phyloP scores from a whole-genome alignment of 1,140 invertebrate genomes.

The Contarinia nasturtii region DNA sequence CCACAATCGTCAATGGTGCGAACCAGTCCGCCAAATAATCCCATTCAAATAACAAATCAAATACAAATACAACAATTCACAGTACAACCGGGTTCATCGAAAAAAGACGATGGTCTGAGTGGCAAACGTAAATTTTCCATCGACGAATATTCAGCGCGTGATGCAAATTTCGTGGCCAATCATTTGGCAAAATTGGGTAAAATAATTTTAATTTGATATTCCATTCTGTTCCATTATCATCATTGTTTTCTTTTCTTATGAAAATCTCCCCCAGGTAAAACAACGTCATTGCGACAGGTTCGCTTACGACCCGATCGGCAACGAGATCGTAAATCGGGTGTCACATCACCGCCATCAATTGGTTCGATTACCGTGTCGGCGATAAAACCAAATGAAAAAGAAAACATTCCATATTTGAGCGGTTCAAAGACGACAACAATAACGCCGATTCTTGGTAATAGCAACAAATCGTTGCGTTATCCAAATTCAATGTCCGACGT shows the following conservation, averaged over 20 bases:
- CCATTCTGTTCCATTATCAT: too few species aligned
- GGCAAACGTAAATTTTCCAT: neutral
- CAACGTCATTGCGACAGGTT: neutral
- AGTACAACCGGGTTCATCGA: neutral
- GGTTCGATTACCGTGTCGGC: neutral
- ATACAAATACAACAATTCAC: slow-evolving; percentile 5
- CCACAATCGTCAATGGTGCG: neutral
- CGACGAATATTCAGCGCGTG: neutral
- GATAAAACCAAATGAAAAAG: slow-evolving; percentile 17
- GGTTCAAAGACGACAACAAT: slow-evolving; percentile 1
- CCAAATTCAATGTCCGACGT: slow-evolving; percentile 31
- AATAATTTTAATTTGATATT: too few species aligned
- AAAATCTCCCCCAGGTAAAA: neutral
- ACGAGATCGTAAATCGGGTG: neutral
- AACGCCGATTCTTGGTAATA: neutral
- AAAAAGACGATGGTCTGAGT: neutral
- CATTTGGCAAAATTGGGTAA: neutral
- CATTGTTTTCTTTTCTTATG: too few species aligned
- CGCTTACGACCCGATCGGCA: neutral
- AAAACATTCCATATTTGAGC: slow-evolving; percentile 28
- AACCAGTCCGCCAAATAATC: neutral
- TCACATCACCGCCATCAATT: neutral
- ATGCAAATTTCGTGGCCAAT: too few species aligned
- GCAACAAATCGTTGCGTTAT: slow-evolving; percentile 2
- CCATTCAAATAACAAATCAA: slow-evolving; percentile 4